Evolutionary conservation across 1,140 invertebrate species (phyloP).

Genomic region (Globodera rostochiensis): DNA sequence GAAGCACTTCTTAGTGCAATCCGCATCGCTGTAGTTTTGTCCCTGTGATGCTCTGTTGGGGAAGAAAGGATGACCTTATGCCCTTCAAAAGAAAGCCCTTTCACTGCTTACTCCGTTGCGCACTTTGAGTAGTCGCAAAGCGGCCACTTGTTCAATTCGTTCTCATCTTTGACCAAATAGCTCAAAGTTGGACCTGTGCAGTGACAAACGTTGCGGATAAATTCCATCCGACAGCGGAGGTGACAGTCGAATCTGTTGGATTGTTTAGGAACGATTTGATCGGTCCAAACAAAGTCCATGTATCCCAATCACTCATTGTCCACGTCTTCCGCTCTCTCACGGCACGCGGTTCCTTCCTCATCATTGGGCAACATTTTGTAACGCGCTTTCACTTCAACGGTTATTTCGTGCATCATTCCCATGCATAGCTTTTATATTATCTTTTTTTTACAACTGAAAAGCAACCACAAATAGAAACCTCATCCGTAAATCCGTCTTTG

Average conservation of each 20-base stretch:
- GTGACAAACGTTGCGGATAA: slow-evolving; percentile 52
- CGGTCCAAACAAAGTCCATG: background rate
- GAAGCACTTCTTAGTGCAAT: slow-evolving; percentile 57
- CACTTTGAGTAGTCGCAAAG: slow-evolving; percentile 51
- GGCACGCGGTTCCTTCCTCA: slow-evolving; percentile 61
- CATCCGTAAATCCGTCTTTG: slow-evolving; percentile 61
- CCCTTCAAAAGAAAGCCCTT: background rate
- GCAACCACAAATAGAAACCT: slow-evolving; percentile 40
- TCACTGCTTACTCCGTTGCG: slow-evolving; percentile 39
- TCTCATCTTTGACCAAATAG: slow-evolving; percentile 41
- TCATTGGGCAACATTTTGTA: slow-evolving; percentile 65
- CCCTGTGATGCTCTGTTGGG: slow-evolving; percentile 50
- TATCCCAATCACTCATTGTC: slow-evolving; percentile 51
- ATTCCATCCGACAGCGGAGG: slow-evolving; percentile 60
- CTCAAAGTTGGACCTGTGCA: slow-evolving; percentile 49
- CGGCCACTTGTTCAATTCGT: slow-evolving; percentile 44
- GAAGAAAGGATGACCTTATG: background rate
- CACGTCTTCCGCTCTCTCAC: slow-evolving; percentile 52
- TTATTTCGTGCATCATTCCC: slow-evolving; percentile 58
- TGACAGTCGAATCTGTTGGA: slow-evolving; percentile 47
- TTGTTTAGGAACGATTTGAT: background rate
- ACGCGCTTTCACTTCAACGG: slow-evolving; percentile 60
- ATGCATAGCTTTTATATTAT: slow-evolving; percentile 54
- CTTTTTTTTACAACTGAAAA: background rate
- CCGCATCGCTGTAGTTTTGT: slow-evolving; percentile 55